Percentiles rank a stretch among this genome's conserved stretches.
Evolutionary conservation across 2,797 vertebrate genomes (phyloP).

Genomic region (Tolypeutes matacus): DNA sequence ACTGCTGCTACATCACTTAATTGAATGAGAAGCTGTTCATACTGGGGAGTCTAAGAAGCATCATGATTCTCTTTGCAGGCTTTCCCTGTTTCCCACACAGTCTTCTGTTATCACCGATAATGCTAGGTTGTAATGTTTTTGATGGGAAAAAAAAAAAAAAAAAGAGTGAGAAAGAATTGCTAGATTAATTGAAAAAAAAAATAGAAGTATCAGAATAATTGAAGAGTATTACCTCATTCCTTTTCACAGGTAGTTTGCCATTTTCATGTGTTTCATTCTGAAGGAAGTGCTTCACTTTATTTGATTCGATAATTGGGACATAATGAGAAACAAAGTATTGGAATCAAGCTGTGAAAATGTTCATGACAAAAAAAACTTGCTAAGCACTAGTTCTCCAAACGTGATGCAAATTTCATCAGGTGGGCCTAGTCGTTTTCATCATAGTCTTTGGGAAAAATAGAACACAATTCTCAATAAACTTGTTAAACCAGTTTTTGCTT

Average conservation of each 20-base stretch:
- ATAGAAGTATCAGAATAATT: slow-evolving; percentile 2
- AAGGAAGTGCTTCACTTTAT: slow-evolving; percentile 59
- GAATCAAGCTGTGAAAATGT: slow-evolving; percentile 72
- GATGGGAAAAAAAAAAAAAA: no score
- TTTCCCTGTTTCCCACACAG: slow-evolving; percentile 8
- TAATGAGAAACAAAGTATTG: slow-evolving; percentile 56
- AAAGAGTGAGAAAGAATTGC: background rate
- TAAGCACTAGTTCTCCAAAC: slow-evolving; percentile 60
- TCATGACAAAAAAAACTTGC: slow-evolving; percentile 57
- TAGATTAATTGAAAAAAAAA: slow-evolving; percentile 9
- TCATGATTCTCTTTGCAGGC: background rate
- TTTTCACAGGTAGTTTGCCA: slow-evolving; percentile 18
- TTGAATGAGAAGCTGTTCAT: background rate
- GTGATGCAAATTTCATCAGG: slow-evolving; percentile 31
- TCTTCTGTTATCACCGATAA: background rate
- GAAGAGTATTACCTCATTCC: slow-evolving; percentile 33
- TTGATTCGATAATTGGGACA: slow-evolving; percentile 63
- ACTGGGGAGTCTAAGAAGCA: background rate
- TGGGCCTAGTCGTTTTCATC: slow-evolving; percentile 52
- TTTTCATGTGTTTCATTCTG: slow-evolving; percentile 52
- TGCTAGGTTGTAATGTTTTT: slow-evolving; percentile 15
- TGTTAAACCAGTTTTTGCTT: slow-evolving; percentile 65
- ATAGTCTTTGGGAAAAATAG: slow-evolving; percentile 33
- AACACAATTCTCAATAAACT: slow-evolving; percentile 16
- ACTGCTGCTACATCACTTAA: background rate